Percentiles rank a stretch among this genome's conserved stretches.
Evolutionary conservation across 2,888 invertebrate genomes (phyloP).

Genomic region (Lymantria dispar): DNA sequence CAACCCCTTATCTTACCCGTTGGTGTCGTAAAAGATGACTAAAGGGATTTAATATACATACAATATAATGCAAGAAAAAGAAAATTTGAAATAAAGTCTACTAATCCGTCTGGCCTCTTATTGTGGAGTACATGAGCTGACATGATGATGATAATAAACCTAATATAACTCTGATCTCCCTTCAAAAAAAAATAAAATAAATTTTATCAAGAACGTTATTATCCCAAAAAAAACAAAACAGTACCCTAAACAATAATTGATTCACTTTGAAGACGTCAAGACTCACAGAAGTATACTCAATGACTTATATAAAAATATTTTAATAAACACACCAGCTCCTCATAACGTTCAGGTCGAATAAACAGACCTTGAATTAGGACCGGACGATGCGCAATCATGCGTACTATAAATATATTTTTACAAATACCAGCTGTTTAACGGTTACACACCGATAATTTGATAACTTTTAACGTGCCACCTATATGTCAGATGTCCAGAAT

Average conservation of each 20-base stretch:
- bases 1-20: too few species aligned
- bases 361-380: constrained; percentile 27
- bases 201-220: too few species aligned
- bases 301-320: background rate
- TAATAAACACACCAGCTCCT: constrained; percentile 18
- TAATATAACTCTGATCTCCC: too few species aligned
- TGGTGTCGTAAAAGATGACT: too few species aligned
- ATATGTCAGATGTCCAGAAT: background rate
- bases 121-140: too few species aligned
- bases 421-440: constrained; percentile 14
- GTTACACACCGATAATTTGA: constrained; percentile 17
- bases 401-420: constrained; percentile 29
- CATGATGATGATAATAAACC: too few species aligned
- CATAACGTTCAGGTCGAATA: constrained; percentile 17
- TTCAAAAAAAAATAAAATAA: too few species aligned
- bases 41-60: too few species aligned
- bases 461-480: constrained; percentile 19
- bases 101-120: too few species aligned
- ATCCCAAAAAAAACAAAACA: too few species aligned
- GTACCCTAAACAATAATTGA: background rate
- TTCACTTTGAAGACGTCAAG: background rate
- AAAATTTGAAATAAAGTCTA: too few species aligned
- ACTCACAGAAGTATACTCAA: background rate
- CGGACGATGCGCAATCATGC: constrained; percentile 15
- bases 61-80: too few species aligned